Conservation (phyloP, 2,888 invertebrate genomes). For the Quadroppia sp. region DNA sequence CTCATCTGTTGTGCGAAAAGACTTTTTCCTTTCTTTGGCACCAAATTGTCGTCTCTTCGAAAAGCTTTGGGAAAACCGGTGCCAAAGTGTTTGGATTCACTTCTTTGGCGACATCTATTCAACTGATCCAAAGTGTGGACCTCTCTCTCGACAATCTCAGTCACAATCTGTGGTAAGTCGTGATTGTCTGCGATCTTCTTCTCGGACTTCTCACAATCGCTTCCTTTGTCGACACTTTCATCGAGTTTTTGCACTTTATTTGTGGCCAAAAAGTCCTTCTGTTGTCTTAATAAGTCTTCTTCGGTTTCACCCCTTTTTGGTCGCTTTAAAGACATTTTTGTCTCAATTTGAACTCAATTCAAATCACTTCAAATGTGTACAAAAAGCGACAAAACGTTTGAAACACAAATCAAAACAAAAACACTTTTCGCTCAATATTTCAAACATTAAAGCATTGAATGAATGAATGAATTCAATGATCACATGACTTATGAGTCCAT, state of each 20-base stretch:
- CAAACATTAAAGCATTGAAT: no score
- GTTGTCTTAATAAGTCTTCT: constrained; percentile 40
- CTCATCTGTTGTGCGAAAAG: constrained; percentile 33
- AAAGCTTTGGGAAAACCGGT: not conserved
- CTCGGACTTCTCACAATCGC: not conserved
- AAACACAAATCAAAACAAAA: no score
- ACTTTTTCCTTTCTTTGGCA: constrained; percentile 21
- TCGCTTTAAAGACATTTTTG: constrained; percentile 17
- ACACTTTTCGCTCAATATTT: no score
- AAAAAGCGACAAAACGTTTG: no score
- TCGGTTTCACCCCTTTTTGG: constrained; percentile 37
- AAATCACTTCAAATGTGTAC: no score
- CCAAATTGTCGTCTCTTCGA: constrained; percentile 1
- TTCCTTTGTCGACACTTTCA: not conserved
- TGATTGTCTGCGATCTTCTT: constrained; percentile 26
- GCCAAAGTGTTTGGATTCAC: not conserved
- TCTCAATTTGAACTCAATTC: no score
- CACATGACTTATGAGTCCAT: no score
- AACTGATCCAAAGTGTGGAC: constrained; percentile 2
- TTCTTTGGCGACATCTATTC: not conserved
- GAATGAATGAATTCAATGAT: no score
- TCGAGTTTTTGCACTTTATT: constrained; percentile 17
- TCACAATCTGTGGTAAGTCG: not conserved
- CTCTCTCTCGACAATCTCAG: not conserved
- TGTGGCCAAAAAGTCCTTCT: constrained; percentile 38